Conservation (phyloP, 2,113 vertebrate genomes). For the Heteronetta atricapilla region DNA sequence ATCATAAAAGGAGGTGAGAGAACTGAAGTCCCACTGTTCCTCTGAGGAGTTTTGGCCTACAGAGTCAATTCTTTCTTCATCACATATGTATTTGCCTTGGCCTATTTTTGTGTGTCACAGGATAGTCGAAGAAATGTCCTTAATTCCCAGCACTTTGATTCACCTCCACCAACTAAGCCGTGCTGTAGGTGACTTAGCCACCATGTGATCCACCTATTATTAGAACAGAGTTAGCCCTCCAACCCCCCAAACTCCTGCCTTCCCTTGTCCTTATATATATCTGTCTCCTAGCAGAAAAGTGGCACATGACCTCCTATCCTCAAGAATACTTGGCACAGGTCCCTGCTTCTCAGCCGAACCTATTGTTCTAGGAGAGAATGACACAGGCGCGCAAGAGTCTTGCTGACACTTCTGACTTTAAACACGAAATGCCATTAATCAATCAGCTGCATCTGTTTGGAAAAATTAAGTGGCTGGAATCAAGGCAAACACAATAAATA, state of each 20-base stretch:
- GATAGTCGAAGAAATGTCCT: conserved; percentile 77
- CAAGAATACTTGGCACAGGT: conserved; percentile 82
- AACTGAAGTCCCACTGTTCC: neutral
- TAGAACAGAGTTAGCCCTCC: conserved; percentile 76
- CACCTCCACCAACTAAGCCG: conserved; percentile 81
- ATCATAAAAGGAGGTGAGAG: conserved; percentile 18
- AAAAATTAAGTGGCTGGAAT: conserved; percentile 80
- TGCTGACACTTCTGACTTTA: conserved; percentile 87
- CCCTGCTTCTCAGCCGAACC: conserved; percentile 77
- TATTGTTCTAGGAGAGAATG: conserved; percentile 82
- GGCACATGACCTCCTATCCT: conserved; percentile 82
- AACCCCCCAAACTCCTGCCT: conserved; percentile 71
- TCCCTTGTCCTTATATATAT: conserved; percentile 76
- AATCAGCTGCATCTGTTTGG: conserved; percentile 84
- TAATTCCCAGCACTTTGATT: conserved; percentile 80
- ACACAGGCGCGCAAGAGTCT: conserved; percentile 77
- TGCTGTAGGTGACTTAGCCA: conserved; percentile 80
- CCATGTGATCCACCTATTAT: conserved; percentile 82
- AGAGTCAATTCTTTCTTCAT: conserved; percentile 82
- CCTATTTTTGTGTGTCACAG: conserved; percentile 77
- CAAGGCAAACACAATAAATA: conserved; percentile 82
- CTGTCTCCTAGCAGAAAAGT: conserved; percentile 80
- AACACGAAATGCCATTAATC: conserved; percentile 83
- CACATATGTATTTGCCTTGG: conserved; percentile 81
- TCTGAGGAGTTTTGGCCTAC: conserved; percentile 70